Percentiles rank a stretch among this genome's conserved stretches.
These are phyloP conservation scores for Thyatira batis DNA, from an alignment of 2,888 invertebrate genomes.

Conservation along the genomic window DNA sequence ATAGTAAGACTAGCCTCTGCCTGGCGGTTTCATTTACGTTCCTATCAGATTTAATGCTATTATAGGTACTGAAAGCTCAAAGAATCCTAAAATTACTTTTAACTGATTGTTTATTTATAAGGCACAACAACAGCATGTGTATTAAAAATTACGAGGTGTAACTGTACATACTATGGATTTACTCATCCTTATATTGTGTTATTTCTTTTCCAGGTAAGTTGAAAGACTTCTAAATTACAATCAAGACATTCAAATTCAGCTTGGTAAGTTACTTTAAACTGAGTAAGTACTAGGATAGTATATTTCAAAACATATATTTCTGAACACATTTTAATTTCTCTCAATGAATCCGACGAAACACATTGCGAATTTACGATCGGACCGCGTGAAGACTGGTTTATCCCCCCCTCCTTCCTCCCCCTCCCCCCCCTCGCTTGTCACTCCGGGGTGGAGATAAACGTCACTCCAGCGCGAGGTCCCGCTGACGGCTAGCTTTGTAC, in stretches of 20 bases:
- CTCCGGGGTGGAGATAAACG: constrained; percentile 21
- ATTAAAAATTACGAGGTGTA: no score
- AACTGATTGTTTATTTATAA: no score
- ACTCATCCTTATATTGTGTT: background rate
- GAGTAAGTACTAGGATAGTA: no score
- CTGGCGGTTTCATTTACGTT: no score
- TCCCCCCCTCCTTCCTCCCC: background rate
- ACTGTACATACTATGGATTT: no score
- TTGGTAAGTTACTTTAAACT: background rate
- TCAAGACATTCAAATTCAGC: background rate
- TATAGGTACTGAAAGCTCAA: no score
- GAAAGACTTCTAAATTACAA: background rate
- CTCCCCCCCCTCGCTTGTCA: constrained; percentile 11
- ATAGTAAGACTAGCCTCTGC: no score
- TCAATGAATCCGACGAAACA: constrained; percentile 1
- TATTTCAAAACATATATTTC: no score
- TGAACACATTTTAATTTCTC: background rate
- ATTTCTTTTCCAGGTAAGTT: constrained; percentile 7
- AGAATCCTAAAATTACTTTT: no score
- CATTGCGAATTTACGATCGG: background rate
- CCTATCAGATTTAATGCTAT: no score
- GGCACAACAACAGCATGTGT: no score
- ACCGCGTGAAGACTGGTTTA: constrained; percentile 15
- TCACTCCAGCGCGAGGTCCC: constrained; percentile 14
- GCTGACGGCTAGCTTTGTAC: constrained; percentile 14